Conservation (phyloP, 2,113 vertebrate species). For the Periophthalmus modestus region DNA sequence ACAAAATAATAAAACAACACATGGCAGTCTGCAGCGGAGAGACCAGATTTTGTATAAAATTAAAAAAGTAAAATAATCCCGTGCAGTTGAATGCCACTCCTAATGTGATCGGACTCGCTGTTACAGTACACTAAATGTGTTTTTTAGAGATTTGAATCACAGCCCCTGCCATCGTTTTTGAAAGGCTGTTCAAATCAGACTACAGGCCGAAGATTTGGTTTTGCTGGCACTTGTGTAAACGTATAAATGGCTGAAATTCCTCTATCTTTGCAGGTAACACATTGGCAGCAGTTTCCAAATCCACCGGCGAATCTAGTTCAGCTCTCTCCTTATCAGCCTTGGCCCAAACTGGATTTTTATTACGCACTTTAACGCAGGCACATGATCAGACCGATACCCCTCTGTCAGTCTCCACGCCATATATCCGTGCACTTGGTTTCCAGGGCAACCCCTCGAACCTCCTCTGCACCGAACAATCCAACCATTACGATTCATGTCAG, state of each 20-base stretch:
- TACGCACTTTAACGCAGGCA: conserved; percentile 66
- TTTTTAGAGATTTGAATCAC: no score
- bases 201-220: no score
- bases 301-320: conserved; percentile 17
- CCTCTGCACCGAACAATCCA: conserved; percentile 54
- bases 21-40: no score
- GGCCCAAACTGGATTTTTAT: conserved; percentile 59
- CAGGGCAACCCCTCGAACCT: conserved; percentile 68
- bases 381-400: conserved; percentile 50
- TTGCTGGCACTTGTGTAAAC: no score
- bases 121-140: no score
- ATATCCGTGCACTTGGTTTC: conserved; percentile 65
- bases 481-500: conserved; percentile 39
- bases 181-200: no score
- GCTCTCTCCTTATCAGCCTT: conserved; percentile 51
- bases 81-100: no score
- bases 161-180: no score
- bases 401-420: conserved; percentile 57
- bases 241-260: background rate
- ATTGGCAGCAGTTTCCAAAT: conserved; percentile 57
- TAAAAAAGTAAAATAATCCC: no score
- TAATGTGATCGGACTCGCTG: no score
- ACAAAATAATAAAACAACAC: no score
- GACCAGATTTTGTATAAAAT: no score
- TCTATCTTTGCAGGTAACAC: conserved; percentile 59